Percentiles rank a stretch among this genome's conserved stretches.
phyloP scores from a whole-genome alignment of 2,113 vertebrate genomes.

The Nycticebus coucang region DNA sequence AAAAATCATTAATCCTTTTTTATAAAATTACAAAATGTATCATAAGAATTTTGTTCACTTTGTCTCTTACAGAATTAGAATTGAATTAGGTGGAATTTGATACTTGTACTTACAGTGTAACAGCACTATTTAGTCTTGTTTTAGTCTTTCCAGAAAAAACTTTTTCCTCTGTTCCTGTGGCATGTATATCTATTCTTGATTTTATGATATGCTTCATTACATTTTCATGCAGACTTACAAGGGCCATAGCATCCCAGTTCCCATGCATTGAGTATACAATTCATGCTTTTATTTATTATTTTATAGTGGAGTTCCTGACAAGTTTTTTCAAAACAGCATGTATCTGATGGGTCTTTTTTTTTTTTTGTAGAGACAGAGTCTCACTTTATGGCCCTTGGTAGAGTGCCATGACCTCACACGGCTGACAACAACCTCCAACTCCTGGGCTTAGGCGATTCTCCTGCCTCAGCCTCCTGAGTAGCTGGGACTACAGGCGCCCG shows the following conservation, averaged over 20 bases:
- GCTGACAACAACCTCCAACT: too few species aligned
- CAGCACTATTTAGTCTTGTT: not conserved
- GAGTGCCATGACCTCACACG: too few species aligned
- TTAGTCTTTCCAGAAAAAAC: not conserved
- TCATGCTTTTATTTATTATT: slow-evolving; percentile 25
- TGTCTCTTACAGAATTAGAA: not conserved
- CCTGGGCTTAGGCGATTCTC: too few species aligned
- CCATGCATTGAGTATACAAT: not conserved
- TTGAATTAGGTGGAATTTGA: slow-evolving; percentile 19
- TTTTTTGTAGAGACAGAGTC: too few species aligned
- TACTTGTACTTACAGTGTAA: not conserved
- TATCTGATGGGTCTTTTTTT: not conserved
- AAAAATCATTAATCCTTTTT: slow-evolving; percentile 11
- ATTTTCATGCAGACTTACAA: not conserved
- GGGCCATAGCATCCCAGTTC: not conserved
- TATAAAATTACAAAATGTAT: not conserved
- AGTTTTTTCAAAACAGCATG: not conserved
- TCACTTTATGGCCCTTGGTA: too few species aligned
- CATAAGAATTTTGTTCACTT: not conserved
- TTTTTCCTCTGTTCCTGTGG: not conserved
- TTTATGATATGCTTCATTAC: not conserved
- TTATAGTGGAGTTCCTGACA: not conserved
- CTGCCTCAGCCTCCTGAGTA: too few species aligned
- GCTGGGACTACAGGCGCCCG: too few species aligned
- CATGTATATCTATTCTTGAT: not conserved